These are phyloP conservation scores for Pontoporia blainvillei DNA, from an alignment of 2,113 vertebrate genomes.

Conservation along the genomic window DNA sequence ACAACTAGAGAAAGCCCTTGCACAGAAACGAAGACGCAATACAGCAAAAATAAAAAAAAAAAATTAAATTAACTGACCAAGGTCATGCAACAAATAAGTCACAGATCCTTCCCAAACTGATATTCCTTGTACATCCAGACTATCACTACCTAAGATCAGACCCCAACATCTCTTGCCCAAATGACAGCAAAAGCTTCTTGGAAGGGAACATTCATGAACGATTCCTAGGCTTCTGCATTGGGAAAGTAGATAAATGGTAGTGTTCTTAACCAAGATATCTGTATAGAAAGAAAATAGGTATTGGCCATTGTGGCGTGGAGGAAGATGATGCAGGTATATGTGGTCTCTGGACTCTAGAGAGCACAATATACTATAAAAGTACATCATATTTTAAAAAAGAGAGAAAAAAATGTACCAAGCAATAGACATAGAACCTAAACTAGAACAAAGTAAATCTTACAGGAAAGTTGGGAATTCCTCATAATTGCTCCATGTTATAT, in stretches of 20 bases:
- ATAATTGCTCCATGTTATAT: not conserved
- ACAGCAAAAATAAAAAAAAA: too few relatives aligned
- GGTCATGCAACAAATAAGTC: not conserved
- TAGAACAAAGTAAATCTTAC: not conserved
- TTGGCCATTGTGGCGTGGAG: not conserved
- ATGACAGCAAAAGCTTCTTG: not conserved
- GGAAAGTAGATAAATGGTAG: not conserved
- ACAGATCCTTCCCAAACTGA: not conserved
- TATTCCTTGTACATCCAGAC: not conserved
- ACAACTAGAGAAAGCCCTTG: too few relatives aligned
- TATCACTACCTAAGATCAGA: not conserved
- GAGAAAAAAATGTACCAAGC: not conserved
- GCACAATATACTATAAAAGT: not conserved
- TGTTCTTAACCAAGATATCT: not conserved
- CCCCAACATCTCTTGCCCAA: not conserved
- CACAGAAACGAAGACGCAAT: too few relatives aligned
- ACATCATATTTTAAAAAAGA: not conserved
- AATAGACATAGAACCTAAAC: not conserved
- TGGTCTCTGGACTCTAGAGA: not conserved
- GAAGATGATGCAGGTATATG: not conserved
- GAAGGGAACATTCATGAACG: not conserved
- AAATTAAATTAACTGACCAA: not conserved
- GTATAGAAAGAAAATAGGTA: not conserved
- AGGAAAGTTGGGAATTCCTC: not conserved
- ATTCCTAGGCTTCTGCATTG: not conserved